Conservation (phyloP, 2,797 vertebrate species). For the Oreochromis grahami region DNA sequence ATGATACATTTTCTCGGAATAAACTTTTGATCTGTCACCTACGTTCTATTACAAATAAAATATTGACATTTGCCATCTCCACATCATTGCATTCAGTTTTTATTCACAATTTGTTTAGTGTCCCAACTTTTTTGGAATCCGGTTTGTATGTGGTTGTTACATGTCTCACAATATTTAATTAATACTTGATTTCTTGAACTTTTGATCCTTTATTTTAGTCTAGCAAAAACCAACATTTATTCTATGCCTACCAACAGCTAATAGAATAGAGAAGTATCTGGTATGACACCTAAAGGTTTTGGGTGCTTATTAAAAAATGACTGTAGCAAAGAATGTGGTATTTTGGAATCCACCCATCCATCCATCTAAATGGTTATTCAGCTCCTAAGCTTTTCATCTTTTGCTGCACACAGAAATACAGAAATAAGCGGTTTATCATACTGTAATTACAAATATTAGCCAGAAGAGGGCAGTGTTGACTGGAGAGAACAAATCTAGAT, state of each 20-base stretch:
- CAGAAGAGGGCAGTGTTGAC: constrained; percentile 50
- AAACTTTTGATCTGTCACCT: no score
- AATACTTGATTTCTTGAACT: background rate
- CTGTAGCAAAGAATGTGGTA: background rate
- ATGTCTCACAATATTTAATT: background rate
- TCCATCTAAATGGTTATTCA: background rate
- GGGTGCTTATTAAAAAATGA: background rate
- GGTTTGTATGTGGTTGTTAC: background rate
- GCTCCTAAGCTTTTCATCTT: background rate
- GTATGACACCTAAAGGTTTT: background rate
- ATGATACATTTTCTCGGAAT: no score
- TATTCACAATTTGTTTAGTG: no score
- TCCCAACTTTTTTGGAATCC: no score
- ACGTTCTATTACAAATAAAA: no score
- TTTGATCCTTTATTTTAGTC: background rate
- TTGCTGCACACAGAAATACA: background rate
- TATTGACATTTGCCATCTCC: no score
- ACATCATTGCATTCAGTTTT: no score
- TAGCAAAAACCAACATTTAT: background rate
- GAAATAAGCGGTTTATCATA: background rate
- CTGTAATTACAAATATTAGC: background rate
- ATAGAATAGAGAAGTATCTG: background rate
- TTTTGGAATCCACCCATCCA: background rate
- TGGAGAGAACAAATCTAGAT: background rate
- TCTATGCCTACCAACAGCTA: background rate